phyloP scores from a whole-genome alignment of 2,797 vertebrate species.

The Macropus fuliginosus region DNA sequence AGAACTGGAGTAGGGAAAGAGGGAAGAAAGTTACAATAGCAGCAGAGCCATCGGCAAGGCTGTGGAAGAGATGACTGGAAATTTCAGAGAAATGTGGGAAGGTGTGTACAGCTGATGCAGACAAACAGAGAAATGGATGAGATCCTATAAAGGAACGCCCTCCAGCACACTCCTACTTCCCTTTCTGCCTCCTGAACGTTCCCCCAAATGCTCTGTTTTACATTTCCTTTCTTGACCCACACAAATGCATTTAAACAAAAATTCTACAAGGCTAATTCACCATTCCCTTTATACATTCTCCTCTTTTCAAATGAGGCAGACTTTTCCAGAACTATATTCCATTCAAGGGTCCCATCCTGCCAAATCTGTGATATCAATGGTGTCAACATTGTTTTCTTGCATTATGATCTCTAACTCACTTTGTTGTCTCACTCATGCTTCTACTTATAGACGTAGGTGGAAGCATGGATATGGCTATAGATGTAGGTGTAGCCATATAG shows the following conservation, averaged over 20 bases:
- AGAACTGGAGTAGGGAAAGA: neutral
- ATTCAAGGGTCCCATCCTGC: neutral
- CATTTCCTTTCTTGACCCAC: neutral
- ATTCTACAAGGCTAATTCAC: neutral
- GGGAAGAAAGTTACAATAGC: neutral
- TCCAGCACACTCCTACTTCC: neutral
- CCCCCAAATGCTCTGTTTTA: neutral
- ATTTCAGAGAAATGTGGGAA: neutral
- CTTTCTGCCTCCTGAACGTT: neutral
- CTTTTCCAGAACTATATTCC: neutral
- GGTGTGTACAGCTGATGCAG: neutral
- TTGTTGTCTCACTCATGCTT: neutral
- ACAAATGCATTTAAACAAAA: neutral
- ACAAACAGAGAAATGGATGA: neutral
- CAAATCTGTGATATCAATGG: neutral
- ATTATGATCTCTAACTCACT: neutral
- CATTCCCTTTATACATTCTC: neutral
- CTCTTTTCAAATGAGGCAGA: neutral
- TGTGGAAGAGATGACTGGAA: neutral
- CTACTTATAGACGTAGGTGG: neutral
- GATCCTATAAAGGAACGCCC: neutral
- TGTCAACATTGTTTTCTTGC: neutral
- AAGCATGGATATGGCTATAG: neutral
- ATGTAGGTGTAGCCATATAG: too few relatives aligned
- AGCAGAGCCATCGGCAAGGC: neutral